Evolutionary conservation across 1,140 invertebrate genomes (phyloP).

Genomic region (Homalodisca vitripennis): DNA sequence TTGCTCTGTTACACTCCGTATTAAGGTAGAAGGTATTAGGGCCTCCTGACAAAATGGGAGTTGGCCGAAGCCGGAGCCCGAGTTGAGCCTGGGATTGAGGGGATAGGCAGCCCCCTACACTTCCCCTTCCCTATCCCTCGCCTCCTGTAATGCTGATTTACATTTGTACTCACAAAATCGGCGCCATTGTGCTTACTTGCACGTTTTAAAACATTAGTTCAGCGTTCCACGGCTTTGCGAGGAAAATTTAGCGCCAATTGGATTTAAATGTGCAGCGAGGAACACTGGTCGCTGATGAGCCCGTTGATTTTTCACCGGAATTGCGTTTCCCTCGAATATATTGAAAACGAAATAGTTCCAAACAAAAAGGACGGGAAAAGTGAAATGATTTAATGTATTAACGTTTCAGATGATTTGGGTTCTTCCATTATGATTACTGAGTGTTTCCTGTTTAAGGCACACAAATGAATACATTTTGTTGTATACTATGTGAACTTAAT

Average conservation of each 20-base stretch:
- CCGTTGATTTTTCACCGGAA: constrained; percentile 15
- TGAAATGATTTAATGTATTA: too few species aligned
- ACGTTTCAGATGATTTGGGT: too few species aligned
- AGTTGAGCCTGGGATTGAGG: neutral
- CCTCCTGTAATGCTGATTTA: constrained; percentile 18
- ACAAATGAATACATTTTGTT: too few species aligned
- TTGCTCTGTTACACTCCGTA: neutral
- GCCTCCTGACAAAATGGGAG: neutral
- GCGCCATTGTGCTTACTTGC: constrained; percentile 24
- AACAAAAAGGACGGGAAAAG: neutral
- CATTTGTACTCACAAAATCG: constrained; percentile 19
- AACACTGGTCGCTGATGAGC: neutral
- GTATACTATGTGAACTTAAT: too few species aligned
- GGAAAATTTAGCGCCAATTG: constrained; percentile 23
- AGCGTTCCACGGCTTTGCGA: constrained; percentile 2
- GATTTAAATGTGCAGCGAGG: constrained; percentile 14
- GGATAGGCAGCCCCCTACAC: neutral
- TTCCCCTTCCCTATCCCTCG: too few species aligned
- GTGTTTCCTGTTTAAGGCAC: too few species aligned
- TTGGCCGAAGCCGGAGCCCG: neutral
- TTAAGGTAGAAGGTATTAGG: constrained; percentile 21
- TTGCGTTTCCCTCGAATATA: constrained; percentile 2
- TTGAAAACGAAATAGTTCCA: constrained; percentile 8
- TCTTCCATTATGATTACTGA: too few species aligned
- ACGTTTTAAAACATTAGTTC: constrained; percentile 26